A percentile compares a stretch with the other conserved stretches of the same genome.
phyloP scores from a whole-genome alignment of 2,888 invertebrate genomes.

The Spisula subtruncata region DNA sequence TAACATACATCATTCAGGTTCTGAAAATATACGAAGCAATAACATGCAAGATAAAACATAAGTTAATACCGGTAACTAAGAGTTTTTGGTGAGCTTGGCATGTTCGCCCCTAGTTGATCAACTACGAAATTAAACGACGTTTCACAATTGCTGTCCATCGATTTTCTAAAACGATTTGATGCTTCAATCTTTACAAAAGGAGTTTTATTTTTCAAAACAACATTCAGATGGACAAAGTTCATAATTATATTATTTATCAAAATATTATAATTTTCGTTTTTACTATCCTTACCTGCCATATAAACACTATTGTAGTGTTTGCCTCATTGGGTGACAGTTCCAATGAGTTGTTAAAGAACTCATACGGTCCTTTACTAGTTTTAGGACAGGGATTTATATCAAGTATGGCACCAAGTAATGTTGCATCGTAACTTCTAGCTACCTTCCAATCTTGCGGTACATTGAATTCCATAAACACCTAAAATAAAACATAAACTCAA shows the following conservation, averaged over 20 bases:
- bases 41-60: too few species aligned
- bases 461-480: slow-evolving; percentile 92
- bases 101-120: too few species aligned
- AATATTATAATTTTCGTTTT: too few species aligned
- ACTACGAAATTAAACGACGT: too few species aligned
- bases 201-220: too few species aligned
- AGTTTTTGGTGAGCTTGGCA: too few species aligned
- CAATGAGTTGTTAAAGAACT: slow-evolving; percentile 93
- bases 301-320: slow-evolving; percentile 90
- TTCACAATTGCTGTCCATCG: too few species aligned
- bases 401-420: slow-evolving; percentile 93
- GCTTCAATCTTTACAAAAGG: too few species aligned
- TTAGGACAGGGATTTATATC: slow-evolving; percentile 94
- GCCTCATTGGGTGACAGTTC: slow-evolving; percentile 89
- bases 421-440: slow-evolving; percentile 92
- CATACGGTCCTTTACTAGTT: slow-evolving; percentile 90
- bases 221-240: too few species aligned
- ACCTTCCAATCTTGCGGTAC: slow-evolving; percentile 88
- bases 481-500: neutral
- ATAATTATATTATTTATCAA: too few species aligned
- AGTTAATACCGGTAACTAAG: too few species aligned
- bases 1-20: slow-evolving; percentile 78
- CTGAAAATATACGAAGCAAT: slow-evolving; percentile 70
- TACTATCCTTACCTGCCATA: slow-evolving; percentile 90
- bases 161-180: too few species aligned